Conservation (phyloP, 2,113 vertebrate species). For the Acrocephalus arundinaceus region DNA sequence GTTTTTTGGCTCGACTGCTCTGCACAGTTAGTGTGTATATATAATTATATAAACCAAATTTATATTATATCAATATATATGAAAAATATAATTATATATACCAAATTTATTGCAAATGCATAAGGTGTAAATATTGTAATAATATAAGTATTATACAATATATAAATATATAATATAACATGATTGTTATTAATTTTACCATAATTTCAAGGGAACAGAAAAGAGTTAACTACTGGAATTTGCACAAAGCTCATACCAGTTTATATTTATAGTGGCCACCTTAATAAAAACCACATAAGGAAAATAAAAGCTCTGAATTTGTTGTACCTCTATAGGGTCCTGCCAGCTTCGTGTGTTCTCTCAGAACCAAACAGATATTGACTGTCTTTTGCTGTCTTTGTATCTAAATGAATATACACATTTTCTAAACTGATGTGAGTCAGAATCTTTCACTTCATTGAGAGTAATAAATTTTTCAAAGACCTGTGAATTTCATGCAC, state of each 20-base stretch:
- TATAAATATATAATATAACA: background rate
- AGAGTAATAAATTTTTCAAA: background rate
- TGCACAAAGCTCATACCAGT: background rate
- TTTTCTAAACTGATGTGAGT: background rate
- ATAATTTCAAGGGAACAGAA: background rate
- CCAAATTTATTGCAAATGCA: background rate
- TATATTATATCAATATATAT: background rate
- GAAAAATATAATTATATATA: background rate
- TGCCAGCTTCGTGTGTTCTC: background rate
- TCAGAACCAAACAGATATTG: background rate
- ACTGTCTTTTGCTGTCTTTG: background rate
- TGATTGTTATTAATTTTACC: background rate
- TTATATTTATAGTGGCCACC: background rate
- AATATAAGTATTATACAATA: background rate
- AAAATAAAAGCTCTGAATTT: background rate
- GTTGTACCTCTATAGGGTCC: accelerated
- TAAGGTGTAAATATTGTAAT: background rate
- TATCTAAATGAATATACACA: background rate
- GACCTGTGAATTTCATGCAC: background rate
- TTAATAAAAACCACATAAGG: background rate
- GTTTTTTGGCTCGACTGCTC: background rate
- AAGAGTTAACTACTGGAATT: background rate
- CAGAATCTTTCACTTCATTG: background rate
- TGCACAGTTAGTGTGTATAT: background rate
- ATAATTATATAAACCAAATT: background rate